Evolutionary conservation across 1,140 invertebrate genomes (phyloP).

Genomic region (Micrasema longulum): DNA sequence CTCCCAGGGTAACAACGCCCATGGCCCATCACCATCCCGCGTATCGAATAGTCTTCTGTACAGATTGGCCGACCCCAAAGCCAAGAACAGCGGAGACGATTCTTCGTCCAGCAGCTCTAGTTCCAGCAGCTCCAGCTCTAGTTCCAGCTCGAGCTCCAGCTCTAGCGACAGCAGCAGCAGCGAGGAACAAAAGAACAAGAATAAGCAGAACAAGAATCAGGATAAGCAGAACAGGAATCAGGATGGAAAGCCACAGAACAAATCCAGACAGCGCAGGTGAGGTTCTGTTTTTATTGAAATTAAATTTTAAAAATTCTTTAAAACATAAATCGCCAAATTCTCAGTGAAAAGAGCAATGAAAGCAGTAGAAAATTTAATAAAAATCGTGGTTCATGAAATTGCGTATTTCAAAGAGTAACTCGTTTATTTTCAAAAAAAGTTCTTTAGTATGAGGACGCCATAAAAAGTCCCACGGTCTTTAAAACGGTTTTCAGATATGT

Average conservation of each 20-base stretch:
- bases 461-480: no score
- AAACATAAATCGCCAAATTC: no score
- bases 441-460: no score
- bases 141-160: not conserved
- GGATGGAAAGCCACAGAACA: conserved; percentile 57
- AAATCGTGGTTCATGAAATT: no score
- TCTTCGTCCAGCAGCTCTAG: conserved; percentile 33
- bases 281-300: no score
- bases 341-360: no score
- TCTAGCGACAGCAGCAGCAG: conserved; percentile 34
- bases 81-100: not conserved
- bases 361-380: no score
- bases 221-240: not conserved
- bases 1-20: conserved; percentile 63
- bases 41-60: conserved; percentile 71
- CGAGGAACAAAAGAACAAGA: conserved; percentile 2
- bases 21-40: conserved; percentile 59
- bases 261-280: conserved; percentile 17
- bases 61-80: conserved; percentile 45
- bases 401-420: no score
- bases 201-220: conserved; percentile 43
- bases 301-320: no score
- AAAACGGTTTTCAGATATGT: no score
- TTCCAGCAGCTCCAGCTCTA: conserved; percentile 11
- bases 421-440: no score